Evolutionary conservation across 35 echinoderm and acorn worm genomes (phyloP), one percentile per base, ranked within the genome.

Genomic region (Lytechinus variegatus): DNA sequence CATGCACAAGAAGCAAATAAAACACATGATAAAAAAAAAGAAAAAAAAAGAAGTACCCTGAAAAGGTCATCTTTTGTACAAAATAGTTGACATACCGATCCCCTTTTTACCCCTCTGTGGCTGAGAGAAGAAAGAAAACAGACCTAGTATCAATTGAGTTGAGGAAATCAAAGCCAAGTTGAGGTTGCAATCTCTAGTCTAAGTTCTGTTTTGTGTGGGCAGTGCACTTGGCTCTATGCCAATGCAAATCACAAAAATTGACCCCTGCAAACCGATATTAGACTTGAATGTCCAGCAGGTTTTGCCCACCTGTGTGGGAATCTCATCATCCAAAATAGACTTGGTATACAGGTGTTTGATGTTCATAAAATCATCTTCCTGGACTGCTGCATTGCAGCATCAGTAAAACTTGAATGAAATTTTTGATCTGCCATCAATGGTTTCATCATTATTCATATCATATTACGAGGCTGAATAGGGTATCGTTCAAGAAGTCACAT

Each of bases 221-320:
- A 90, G 88, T 21, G 16, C 9, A 16, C 16, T 51, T 90, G 88
- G 88, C 88, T 90, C 88, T 12, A 52, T 44, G 88, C 88, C 88
- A 90, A 90, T 44, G 88, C 28, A 90, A 90, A 90, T 90, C 88
- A 90, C 88, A 90, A 52, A 79, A 90, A 44, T 90, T 90, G 88
- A 90, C 88, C 88, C 52, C 88, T 90, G 88, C 88, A 90, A 90
- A 90, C 88, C 14, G 8, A 24, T 79, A 90, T 90, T 90, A 90
- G 88, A 33, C 88, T 90, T 29, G 88, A 28, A 29, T 90, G 88
- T 90, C 88, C 88, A 90, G 88, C 88, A 90, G 88, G 88, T 90
- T 90, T 54, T 79, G 66, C 16, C 16, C 21, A 24, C 66, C n/a
- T 79, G 66, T 79, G 66, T 79, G 66, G 66, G 66, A 24, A 24